Evolutionary conservation across 2,888 invertebrate genomes (phyloP), one percentile per base, ranked within the genome.

Genomic region (Synergus itoensis): DNA sequence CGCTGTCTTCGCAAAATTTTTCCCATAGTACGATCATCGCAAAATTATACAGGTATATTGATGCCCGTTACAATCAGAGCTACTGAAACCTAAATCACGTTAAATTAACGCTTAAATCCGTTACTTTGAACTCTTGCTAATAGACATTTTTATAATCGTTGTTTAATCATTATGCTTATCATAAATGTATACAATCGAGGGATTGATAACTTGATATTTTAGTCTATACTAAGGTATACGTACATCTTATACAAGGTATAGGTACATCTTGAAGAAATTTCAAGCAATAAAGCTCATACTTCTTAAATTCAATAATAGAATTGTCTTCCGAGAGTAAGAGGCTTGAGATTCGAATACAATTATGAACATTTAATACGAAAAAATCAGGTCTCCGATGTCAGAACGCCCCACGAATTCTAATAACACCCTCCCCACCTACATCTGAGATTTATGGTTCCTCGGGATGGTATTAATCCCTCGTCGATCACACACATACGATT

Each of bases 11-110:
- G 45, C 16, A 43, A 18, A 45, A 28, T 14, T 45, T 45, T 67
- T 45, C 21, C 45, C 45, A 45, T 45, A 28, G 21, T 67, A 45
- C 43, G 14, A 67, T 45, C 28, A n/a, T 2, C 12, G 12, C 18
- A 11, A 43, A 43, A 14, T 21, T 12, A 67, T 12, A 67, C 43
- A 43, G 12, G 21, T n/a, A 18, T 41, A 21, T 12, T 67, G 21
- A 43, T 28, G 16, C 18, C 11, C 0, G 45, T 45, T 67, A 45
- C 45, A 67, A 67, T 67, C 67, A 67, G 14, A 67, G 45, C 45
- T 18, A 67, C 43, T 43, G 43, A 4, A 67, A 67, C 43, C 21
- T 67, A 67, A 67, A 67, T 67, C 45, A 67, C 43, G 45, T 67
- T 45, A 45, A 67, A 45, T 43, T 36, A 14, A 21, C 45, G 45